phyloP scores from a whole-genome alignment of 2,113 vertebrate genomes.

The Pteruthius melanotis region DNA sequence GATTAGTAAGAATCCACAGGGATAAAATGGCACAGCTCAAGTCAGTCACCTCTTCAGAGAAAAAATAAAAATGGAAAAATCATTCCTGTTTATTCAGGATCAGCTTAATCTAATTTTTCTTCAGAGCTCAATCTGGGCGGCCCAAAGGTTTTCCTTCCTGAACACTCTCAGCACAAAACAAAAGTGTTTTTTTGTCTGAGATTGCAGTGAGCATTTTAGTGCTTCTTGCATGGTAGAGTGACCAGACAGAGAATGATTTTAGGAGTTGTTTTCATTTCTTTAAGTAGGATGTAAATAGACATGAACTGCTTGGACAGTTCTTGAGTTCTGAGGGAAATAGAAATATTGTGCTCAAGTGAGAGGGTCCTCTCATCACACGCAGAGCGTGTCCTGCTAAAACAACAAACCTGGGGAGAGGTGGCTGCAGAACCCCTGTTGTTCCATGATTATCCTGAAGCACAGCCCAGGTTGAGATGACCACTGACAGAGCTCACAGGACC shows the following conservation, averaged over 20 bases:
- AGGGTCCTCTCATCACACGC: background rate
- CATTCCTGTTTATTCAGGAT: background rate
- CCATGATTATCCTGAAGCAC: background rate
- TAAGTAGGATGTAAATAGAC: background rate
- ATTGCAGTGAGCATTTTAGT: background rate
- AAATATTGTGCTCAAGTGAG: background rate
- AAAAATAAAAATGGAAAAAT: background rate
- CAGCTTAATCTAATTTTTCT: background rate
- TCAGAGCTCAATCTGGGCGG: background rate
- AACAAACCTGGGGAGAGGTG: background rate
- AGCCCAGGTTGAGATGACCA: background rate
- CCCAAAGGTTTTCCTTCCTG: background rate
- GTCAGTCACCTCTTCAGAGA: background rate
- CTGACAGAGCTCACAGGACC: background rate
- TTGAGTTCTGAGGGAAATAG: background rate
- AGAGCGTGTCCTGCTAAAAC: background rate
- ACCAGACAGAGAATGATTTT: background rate
- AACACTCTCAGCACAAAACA: background rate
- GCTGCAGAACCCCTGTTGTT: background rate
- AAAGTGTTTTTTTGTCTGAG: background rate
- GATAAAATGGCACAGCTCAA: background rate
- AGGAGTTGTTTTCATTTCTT: background rate
- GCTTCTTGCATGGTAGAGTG: background rate
- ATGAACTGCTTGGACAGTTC: background rate
- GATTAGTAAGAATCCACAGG: background rate